Evolutionary conservation across 2,113 vertebrate species (phyloP).

Genomic region (Panthera tigris): DNA sequence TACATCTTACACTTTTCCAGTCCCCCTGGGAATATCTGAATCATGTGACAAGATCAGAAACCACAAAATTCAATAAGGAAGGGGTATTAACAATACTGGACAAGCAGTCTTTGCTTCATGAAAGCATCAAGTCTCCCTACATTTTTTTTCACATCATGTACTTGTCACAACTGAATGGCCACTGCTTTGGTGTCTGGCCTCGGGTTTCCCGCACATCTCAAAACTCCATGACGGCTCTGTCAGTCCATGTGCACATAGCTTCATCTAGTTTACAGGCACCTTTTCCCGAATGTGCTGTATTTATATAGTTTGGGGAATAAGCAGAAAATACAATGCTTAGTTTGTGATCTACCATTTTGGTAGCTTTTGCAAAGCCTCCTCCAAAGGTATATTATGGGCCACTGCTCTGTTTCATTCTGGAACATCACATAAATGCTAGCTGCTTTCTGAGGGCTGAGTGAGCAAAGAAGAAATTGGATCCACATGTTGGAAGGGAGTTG

Average conservation of each 20-base stretch:
- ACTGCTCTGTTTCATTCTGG: background rate
- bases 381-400: background rate
- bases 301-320: background rate
- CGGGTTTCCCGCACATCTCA: background rate
- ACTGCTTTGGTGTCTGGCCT: background rate
- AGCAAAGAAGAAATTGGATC: background rate
- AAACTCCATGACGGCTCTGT: background rate
- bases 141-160: background rate
- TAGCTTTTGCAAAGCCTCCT: background rate
- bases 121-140: background rate
- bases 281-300: background rate
- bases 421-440: background rate
- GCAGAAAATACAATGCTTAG: background rate
- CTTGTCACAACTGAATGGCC: background rate
- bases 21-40: background rate
- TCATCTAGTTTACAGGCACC: background rate
- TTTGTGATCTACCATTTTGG: background rate
- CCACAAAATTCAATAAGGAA: background rate
- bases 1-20: background rate
- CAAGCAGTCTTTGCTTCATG: background rate
- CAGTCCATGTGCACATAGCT: background rate
- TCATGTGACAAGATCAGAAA: background rate
- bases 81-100: background rate
- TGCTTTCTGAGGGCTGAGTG: background rate
- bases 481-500: background rate